These are phyloP conservation scores for Tryphoninae sp. DNA, from an alignment of 2,888 invertebrate species.

Conservation along the genomic window DNA sequence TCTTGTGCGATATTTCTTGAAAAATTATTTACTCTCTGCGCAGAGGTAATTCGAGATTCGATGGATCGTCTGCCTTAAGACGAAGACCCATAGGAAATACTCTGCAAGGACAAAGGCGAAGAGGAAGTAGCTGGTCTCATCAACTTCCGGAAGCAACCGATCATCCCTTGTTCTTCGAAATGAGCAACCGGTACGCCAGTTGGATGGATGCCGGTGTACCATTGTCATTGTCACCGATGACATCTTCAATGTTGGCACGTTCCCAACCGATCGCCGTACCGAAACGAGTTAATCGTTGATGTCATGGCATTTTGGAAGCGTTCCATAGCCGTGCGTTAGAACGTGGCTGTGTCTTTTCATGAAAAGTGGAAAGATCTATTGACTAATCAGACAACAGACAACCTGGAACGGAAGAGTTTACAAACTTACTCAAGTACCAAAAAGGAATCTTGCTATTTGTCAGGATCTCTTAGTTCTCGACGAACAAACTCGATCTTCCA, in stretches of 20 bases:
- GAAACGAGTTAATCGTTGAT: conserved; percentile 41
- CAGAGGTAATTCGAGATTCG: conserved; percentile 16
- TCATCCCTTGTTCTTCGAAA: conserved; percentile 37
- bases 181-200: conserved; percentile 56
- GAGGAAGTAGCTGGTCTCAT: not conserved
- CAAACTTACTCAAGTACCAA: too few relatives aligned
- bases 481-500: not conserved
- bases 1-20: too few relatives aligned
- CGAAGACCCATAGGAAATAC: too few relatives aligned
- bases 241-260: conserved; percentile 23
- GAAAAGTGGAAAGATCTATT: too few relatives aligned
- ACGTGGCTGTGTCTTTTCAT: too few relatives aligned
- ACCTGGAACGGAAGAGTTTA: not conserved
- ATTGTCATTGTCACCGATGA: conserved; percentile 25
- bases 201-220: conserved; percentile 54
- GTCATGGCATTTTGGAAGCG: not conserved
- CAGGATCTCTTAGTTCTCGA: too few relatives aligned
- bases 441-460: too few relatives aligned
- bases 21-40: not conserved
- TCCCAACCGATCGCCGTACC: conserved; percentile 3
- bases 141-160: not conserved
- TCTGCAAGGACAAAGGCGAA: not conserved
- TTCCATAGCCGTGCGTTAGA: not conserved
- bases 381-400: too few relatives aligned
- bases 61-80: not conserved